Base-by-base conservation (phyloP, 1,140 invertebrate species). In the Penaeus indicus region DNA sequence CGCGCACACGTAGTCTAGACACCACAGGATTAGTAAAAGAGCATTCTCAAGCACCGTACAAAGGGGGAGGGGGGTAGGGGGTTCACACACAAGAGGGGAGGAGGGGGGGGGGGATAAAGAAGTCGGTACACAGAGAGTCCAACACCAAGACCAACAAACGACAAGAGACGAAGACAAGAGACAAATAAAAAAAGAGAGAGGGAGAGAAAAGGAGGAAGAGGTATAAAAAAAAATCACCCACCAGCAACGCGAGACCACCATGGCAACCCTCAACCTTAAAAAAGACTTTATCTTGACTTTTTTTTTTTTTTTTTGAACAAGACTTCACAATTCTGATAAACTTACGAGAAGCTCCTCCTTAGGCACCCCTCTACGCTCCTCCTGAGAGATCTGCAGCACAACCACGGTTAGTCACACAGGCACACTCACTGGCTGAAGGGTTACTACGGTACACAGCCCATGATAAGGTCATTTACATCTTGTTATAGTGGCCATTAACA, bases 291-390 rank as follows among this genome's bases (percentile, higher is more conserved):
- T 32, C 63, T 38, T 54, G 54, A 54, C 54, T 0, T 54, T 54
- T 54, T 54, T 54, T 54, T 54, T 32, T 32, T 72, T 22, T 32
- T 32, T 54, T 27, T 72, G 19, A 19, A 42, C 62, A 80, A 87
- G 78, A 69, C 60, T 69, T 64, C 54, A 27, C 19, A 81, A 72
- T 25, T 81, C 42, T 77, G 72, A 25, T 62, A 54, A 89, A 90
- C 90, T 90, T 90, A 90, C 90, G 81, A 89, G 80, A 86, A 90
- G 85, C 88, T 90, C 90, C 79, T 90, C 90, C 86, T 87, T 90
- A 85, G 90, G 90, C 75, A 90, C 88, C 32, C 90, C 90, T 90
- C 87, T 90, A 89, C 90, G 90, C 86, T 90, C 90, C 84, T 90
- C 90, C 72, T 90, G 90, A 79, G 90, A 90, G 62, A 90, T 90